phyloP scores from a whole-genome alignment of 1,140 invertebrate genomes.

The Dinoponera quadriceps region DNA sequence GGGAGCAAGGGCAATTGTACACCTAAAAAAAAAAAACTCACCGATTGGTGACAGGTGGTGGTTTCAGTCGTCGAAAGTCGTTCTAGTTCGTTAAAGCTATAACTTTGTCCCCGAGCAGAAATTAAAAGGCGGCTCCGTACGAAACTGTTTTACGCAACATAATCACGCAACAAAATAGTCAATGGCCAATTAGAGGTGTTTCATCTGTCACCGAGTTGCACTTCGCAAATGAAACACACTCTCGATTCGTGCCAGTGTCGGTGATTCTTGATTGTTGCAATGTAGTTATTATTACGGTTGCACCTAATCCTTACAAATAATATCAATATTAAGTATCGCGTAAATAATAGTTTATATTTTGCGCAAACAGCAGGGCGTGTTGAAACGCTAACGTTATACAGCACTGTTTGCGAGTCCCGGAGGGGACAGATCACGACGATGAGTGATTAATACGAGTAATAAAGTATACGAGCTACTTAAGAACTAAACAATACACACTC shows the following conservation, averaged over 20 bases:
- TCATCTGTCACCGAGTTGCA: conserved; percentile 44
- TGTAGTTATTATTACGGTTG: conserved; percentile 29
- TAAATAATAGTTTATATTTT: conserved; percentile 60
- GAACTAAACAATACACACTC: conserved; percentile 63
- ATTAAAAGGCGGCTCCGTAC: conserved; percentile 68
- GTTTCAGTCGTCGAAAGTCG: conserved; percentile 68
- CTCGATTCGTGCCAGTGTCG: conserved; percentile 68
- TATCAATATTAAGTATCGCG: conserved; percentile 62
- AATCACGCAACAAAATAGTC: conserved; percentile 67
- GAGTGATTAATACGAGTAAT: conserved; percentile 49
- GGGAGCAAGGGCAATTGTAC: conserved; percentile 60
- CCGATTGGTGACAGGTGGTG: conserved; percentile 56
- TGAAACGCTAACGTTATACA: conserved; percentile 47
- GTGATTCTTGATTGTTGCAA: conserved; percentile 55
- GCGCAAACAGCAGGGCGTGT: conserved; percentile 47
- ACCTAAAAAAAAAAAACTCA: conserved; percentile 72
- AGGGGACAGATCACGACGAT: conserved; percentile 34
- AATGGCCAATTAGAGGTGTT: conserved; percentile 67
- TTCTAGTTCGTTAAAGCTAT: conserved; percentile 70
- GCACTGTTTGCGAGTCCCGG: conserved; percentile 43
- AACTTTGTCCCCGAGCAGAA: conserved; percentile 67
- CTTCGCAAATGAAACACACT: conserved; percentile 69
- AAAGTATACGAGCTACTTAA: conserved; percentile 64
- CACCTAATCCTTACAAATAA: conserved; percentile 64
- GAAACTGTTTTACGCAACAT: conserved; percentile 65